Conservation (phyloP, 2,888 invertebrate genomes). For the Metellina segmentata region DNA sequence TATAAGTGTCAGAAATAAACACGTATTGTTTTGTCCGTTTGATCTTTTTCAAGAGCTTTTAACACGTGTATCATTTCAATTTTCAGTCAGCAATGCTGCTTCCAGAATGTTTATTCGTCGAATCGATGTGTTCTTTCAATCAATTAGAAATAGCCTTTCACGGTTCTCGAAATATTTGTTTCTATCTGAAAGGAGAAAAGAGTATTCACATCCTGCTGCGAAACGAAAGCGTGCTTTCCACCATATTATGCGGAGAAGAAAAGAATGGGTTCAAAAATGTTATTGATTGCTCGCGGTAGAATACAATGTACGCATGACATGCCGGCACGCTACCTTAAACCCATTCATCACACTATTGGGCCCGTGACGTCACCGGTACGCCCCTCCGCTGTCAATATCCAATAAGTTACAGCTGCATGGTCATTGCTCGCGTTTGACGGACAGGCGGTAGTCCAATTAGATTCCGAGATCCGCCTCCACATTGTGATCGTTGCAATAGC, state of each 20-base stretch:
- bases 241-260: conserved; percentile 28
- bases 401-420: conserved; percentile 68
- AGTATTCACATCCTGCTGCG: conserved; percentile 41
- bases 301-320: conserved; percentile 68
- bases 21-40: too few relatives aligned
- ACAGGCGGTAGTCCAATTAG: conserved; percentile 61
- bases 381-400: conserved; percentile 69
- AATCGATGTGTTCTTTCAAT: too few relatives aligned
- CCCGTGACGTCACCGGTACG: conserved; percentile 56
- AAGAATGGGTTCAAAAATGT: conserved; percentile 62
- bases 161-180: too few relatives aligned
- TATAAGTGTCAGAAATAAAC: too few relatives aligned
- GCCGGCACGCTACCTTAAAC: conserved; percentile 53
- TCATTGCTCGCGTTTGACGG: conserved; percentile 55
- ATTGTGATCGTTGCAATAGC: conserved; percentile 46
- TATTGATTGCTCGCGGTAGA: conserved; percentile 25
- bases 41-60: too few relatives aligned
- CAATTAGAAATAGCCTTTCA: too few relatives aligned
- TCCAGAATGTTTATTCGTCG: too few relatives aligned
- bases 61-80: too few relatives aligned
- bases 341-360: conserved; percentile 64
- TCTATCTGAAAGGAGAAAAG: too few relatives aligned
- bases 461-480: conserved; percentile 56
- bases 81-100: too few relatives aligned
- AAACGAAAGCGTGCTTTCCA: conserved; percentile 17